Conservation (phyloP, 64 coral and sea anemone genomes). For the Montipora capricornis region DNA sequence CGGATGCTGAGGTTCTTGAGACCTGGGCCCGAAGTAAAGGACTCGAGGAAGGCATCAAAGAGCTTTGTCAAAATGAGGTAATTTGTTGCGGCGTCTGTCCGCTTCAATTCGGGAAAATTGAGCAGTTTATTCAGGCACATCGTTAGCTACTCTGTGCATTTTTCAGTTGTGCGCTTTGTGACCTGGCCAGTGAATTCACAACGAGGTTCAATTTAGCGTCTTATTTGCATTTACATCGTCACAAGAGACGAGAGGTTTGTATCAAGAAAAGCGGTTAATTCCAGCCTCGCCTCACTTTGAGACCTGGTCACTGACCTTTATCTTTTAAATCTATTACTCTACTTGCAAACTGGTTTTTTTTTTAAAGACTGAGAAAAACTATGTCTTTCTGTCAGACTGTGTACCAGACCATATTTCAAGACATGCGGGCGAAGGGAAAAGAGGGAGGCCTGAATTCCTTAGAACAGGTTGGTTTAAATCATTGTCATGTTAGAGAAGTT, state of each 20-base stretch:
- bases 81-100: too few relatives aligned
- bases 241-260: neutral
- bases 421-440: constrained; percentile 60
- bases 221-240: too few relatives aligned
- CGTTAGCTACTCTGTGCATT: neutral
- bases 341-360: too few relatives aligned
- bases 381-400: constrained; percentile 53
- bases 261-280: too few relatives aligned
- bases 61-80: constrained; percentile 86
- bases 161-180: neutral
- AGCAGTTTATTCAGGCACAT: too few relatives aligned
- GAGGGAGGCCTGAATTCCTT: constrained; percentile 72
- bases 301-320: too few relatives aligned
- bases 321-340: too few relatives aligned
- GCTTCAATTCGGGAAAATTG: too few relatives aligned
- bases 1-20: constrained; percentile 74
- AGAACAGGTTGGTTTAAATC: constrained; percentile 78
- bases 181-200: too few relatives aligned
- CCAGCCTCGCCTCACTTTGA: neutral
- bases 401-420: constrained; percentile 63
- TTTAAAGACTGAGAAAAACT: too few relatives aligned
- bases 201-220: too few relatives aligned
- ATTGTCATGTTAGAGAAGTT: too few relatives aligned
- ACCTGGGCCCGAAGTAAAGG: constrained; percentile 56
- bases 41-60: constrained; percentile 50